phyloP scores from a whole-genome alignment of 2,113 vertebrate species.

The Solea solea region DNA sequence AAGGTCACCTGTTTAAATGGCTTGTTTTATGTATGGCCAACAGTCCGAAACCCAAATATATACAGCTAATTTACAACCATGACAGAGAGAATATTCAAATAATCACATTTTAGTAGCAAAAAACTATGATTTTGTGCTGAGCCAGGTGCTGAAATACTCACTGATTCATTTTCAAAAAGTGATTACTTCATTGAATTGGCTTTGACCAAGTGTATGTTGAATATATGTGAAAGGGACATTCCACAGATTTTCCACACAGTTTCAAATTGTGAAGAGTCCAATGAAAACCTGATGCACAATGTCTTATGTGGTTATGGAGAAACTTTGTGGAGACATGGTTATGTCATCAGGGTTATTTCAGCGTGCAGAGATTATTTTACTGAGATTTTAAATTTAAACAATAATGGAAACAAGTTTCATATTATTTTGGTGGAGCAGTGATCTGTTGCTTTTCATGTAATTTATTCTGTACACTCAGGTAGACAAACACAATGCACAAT shows the following conservation, averaged over 20 bases:
- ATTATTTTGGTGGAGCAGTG: slow-evolving; percentile 22
- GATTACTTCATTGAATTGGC: too few species aligned
- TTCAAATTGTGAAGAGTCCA: neutral
- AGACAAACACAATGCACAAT: slow-evolving; percentile 42
- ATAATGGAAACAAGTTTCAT: slow-evolving; percentile 10
- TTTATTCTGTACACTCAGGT: slow-evolving; percentile 55
- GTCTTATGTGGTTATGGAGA: neutral
- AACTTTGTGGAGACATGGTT: too few species aligned
- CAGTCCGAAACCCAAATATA: neutral
- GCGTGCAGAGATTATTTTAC: slow-evolving; percentile 24
- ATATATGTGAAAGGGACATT: neutral
- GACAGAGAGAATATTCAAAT: too few species aligned
- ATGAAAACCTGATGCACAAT: neutral
- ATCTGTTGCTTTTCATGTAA: slow-evolving; percentile 24
- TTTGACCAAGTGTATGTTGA: too few species aligned
- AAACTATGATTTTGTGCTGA: too few species aligned
- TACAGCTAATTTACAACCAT: neutral
- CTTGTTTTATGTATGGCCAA: neutral
- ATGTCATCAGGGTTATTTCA: neutral
- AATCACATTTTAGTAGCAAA: too few species aligned
- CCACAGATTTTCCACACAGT: neutral
- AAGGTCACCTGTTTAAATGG: too few species aligned
- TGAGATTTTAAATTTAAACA: neutral
- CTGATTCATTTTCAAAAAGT: too few species aligned
- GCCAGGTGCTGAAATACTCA: too few species aligned